phyloP scores from a whole-genome alignment of 2,888 invertebrate species.

The Theretra japonica region DNA sequence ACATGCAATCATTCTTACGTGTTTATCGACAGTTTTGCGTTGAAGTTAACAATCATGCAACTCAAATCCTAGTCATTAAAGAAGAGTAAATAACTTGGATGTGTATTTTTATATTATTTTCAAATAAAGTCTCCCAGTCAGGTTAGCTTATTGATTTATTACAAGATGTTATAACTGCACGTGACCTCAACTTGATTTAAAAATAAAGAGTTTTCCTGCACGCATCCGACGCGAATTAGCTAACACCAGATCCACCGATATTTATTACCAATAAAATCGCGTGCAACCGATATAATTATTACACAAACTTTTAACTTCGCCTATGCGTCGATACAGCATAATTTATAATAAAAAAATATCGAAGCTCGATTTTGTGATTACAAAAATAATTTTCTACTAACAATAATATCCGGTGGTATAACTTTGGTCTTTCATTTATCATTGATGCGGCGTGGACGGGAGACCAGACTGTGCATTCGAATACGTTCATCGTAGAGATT shows the following conservation, averaged over 20 bases:
- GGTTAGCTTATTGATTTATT: conserved; percentile 42
- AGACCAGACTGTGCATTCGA: conserved; percentile 54
- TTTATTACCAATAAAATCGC: conserved; percentile 76
- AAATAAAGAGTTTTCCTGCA: conserved; percentile 64
- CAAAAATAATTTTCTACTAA: conserved; percentile 61
- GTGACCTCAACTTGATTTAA: conserved; percentile 65
- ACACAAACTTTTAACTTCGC: conserved; percentile 52
- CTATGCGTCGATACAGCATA: conserved; percentile 34
- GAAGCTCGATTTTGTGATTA: conserved; percentile 45
- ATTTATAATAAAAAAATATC: conserved; percentile 60
- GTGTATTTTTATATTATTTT: too few relatives aligned
- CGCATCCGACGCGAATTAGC: conserved; percentile 52
- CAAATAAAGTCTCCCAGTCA: background rate
- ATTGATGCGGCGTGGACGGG: conserved; percentile 71
- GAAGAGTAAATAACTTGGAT: background rate
- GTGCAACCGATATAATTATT: conserved; percentile 60
- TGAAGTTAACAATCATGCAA: background rate
- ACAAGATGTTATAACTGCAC: conserved; percentile 47
- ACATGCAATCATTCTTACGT: background rate
- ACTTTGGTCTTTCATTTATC: conserved; percentile 64
- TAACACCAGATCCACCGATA: conserved; percentile 70
- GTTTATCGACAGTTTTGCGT: background rate
- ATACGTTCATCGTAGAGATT: background rate
- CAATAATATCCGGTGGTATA: conserved; percentile 74
- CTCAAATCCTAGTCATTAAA: background rate